Evolutionary conservation across 1,140 invertebrate genomes (phyloP).

Genomic region (Eumeta japonica): DNA sequence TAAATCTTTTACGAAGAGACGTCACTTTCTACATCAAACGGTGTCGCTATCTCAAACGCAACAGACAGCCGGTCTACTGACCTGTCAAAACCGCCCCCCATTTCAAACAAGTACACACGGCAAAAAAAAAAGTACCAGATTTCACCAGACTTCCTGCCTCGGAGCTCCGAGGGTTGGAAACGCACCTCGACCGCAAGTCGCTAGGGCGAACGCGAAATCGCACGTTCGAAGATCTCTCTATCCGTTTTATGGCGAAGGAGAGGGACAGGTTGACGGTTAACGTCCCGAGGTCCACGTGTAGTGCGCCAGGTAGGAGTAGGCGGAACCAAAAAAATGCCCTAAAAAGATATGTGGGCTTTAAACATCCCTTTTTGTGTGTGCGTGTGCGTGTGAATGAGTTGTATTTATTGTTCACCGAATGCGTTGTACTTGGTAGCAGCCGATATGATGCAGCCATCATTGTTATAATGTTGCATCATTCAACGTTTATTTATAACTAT

Average conservation of each 20-base stretch:
- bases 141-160: constrained; percentile 44
- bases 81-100: constrained; percentile 37
- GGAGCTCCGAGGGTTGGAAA: constrained; percentile 30
- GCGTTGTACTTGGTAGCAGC: constrained; percentile 39
- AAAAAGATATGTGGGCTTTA: constrained; percentile 42
- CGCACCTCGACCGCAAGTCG: no score
- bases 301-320: constrained; percentile 37
- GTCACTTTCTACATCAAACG: no score
- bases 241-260: constrained; percentile 12
- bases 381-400: constrained; percentile 15
- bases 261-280: constrained; percentile 17
- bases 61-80: constrained; percentile 31
- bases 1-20: no score
- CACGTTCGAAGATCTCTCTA: constrained; percentile 30
- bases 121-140: constrained; percentile 49
- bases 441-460: constrained; percentile 26
- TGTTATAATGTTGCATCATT: no score
- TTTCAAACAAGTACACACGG: constrained; percentile 35
- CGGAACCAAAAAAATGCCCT: constrained; percentile 39
- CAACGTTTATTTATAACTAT: no score
- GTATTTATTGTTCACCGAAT: constrained; percentile 42
- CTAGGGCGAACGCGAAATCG: no score
- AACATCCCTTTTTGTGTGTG: constrained; percentile 50
- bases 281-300: constrained; percentile 42
- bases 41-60: no score